Base-by-base conservation (phyloP, 2,113 vertebrate genomes). In the Turdus rufiventris region DNA sequence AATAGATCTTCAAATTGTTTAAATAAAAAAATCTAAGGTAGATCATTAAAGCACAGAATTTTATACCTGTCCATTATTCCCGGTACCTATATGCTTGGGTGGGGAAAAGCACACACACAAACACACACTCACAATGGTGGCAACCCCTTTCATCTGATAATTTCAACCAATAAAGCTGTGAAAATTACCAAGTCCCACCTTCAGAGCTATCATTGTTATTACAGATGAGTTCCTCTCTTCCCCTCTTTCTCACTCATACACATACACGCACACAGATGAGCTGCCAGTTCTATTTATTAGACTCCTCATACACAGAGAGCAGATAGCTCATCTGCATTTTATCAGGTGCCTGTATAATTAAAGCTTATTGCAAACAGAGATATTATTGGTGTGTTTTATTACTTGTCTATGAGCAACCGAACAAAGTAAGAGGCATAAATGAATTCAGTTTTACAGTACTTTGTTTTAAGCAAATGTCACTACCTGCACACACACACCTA, bases 391-490 rank as follows among this genome's bases (percentile, higher is more conserved):
- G 58, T 97, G 92, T 97, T 98, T 98, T 98, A 98, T 97, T 97
- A 95, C 96, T 97, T 97, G 93, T 96, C 95, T 97, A 96, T 91
- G 95, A 96, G 88, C 95, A 90, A 91, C 91, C 43, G 79, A 97
- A 97, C 97, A 97, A 97, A 97, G 92, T 97, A 98, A 98, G 94
- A 97, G 81, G 91, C 94, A 97, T 96, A 97, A 98, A 98, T 97
- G 97, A 98, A 97, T 96, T 97, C 97, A 95, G 97, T 95, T 97
- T 97, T 97, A 97, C 96, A 95, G 96, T 97, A 98, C 93, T 97
- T 97, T 96, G 95, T 96, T 97, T 98, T 96, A 98, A 98, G 97
- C 94, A 97, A 98, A 98, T 98, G 96, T 96, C 97, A 97, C 96
- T 97, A 95, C 91, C 92, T 97, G 96, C 96, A 97, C 77, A 94